Evolutionary conservation across 1,140 invertebrate species (phyloP), one percentile per base, ranked within the genome.

Genomic region (Cotesia vestalis): DNA sequence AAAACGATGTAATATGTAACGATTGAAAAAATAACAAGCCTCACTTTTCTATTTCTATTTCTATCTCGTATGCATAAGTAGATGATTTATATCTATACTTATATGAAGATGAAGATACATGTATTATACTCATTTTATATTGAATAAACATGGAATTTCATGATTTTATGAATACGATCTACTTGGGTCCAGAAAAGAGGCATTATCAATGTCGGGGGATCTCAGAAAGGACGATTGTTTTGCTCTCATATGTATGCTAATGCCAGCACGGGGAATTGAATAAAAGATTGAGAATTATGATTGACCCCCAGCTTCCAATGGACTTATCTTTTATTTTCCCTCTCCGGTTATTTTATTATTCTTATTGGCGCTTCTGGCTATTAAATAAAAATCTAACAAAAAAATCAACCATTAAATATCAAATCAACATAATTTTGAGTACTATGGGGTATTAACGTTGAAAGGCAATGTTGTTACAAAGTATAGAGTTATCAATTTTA

Each of bases 71-170:
- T 64, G 9, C 53, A 11, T 52, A 35, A 14, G 35, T 55, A n/a
- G 51, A 51, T 53, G 35, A n/a, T 71, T 4, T 46, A 64, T 71
- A 52, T 27, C 27, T 27, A 27, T 27, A 27, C 27, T 27, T 27
- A 27, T 27, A 27, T 27, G 27, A 27, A 27, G 27, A 27, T 27
- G 27, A 27, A 27, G 27, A 27, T 27, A 27, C 27, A 46, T 46
- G 6, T 46, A 46, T 6, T 9, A 46, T 46, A 46, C 40, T 46
- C 20, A 46, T 62, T 46, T 27, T 57, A 84, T 87, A 87, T 87
- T 87, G 85, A 86, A 87, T 87, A 85, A 83, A 86, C 84, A 86
- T 86, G 79, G 78, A 85, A 85, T 85, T 81, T 81, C 80, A 80
- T 86, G 81, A 86, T 87, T 85, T 86, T 85, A 86, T 72, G 83